Conservation (phyloP, 2,888 invertebrate genomes). For the Polydrusus pterygomalis region DNA sequence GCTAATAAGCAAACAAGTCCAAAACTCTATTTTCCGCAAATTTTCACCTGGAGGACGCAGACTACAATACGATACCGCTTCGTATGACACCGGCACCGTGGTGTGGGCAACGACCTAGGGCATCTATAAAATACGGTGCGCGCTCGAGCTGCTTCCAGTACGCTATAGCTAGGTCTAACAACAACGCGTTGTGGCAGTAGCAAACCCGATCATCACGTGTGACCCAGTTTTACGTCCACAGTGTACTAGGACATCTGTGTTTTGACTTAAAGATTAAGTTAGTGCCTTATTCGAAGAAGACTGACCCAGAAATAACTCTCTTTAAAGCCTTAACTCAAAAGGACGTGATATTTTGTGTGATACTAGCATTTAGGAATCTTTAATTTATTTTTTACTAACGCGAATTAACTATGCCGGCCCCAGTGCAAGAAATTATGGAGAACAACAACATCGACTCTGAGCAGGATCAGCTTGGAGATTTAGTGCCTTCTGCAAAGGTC, state of each 20-base stretch:
- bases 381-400: conserved; percentile 41
- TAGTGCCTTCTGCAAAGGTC: conserved; percentile 70
- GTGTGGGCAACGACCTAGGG: conserved; percentile 54
- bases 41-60: conserved; percentile 53
- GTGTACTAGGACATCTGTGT: conserved; percentile 52
- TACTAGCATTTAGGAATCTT: conserved; percentile 64
- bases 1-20: conserved; percentile 36
- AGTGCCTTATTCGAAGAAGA: conserved; percentile 60
- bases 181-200: conserved; percentile 71
- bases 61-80: conserved; percentile 45
- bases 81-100: conserved; percentile 49
- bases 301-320: conserved; percentile 56
- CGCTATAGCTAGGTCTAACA: conserved; percentile 70
- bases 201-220: conserved; percentile 63
- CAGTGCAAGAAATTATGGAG: conserved; percentile 62
- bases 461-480: conserved; percentile 67
- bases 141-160: conserved; percentile 62
- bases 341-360: conserved; percentile 67
- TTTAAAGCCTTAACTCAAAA: conserved; percentile 41
- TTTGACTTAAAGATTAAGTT: conserved; percentile 46
- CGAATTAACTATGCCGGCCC: conserved; percentile 66
- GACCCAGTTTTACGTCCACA: conserved; percentile 62
- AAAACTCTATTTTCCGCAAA: conserved; percentile 53
- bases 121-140: conserved; percentile 60
- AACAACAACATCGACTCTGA: conserved; percentile 55